These are phyloP conservation scores for Ectemnius lituratus DNA, from an alignment of 2,888 invertebrate species.

Conservation along the genomic window DNA sequence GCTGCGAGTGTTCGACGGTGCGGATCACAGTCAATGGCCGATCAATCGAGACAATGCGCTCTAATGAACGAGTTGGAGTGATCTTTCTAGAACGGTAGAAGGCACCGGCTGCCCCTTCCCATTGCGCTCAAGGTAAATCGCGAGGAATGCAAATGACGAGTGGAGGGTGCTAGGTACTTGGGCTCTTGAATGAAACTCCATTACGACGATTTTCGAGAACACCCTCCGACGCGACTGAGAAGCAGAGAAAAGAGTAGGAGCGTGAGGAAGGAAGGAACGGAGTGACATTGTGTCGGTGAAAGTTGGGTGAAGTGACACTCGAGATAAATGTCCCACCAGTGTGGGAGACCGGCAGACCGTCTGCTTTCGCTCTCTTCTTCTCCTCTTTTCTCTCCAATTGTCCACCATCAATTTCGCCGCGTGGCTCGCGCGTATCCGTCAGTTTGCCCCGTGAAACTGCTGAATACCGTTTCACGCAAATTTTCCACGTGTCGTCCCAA, in stretches of 20 bases:
- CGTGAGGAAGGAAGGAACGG: constrained; percentile 45
- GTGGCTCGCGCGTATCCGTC: constrained; percentile 24
- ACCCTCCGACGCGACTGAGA: constrained; percentile 47
- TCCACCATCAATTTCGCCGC: constrained; percentile 26
- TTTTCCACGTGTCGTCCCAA: constrained; percentile 37
- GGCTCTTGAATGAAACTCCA: constrained; percentile 54
- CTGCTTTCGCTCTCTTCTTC: constrained; percentile 17
- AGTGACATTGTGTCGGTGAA: constrained; percentile 66
- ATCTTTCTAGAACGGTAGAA: constrained; percentile 17
- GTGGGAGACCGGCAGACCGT: constrained; percentile 49
- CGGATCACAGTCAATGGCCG: not conserved
- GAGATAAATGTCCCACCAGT: constrained; percentile 70
- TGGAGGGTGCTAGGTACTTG: constrained; percentile 21
- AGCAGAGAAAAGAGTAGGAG: constrained; percentile 17
- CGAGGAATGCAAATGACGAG: constrained; percentile 57
- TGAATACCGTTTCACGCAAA: constrained; percentile 57
- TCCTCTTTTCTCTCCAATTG: not conserved
- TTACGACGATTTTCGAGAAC: constrained; percentile 51
- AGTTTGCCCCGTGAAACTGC: constrained; percentile 19
- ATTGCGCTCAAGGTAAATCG: constrained; percentile 50
- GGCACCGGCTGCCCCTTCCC: constrained; percentile 9
- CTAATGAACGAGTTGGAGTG: constrained; percentile 24
- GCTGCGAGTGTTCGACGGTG: no score
- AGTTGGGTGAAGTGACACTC: constrained; percentile 68
- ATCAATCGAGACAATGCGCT: not conserved